Conservation (phyloP, 2,113 vertebrate species). For the Oryzias celebensis region DNA sequence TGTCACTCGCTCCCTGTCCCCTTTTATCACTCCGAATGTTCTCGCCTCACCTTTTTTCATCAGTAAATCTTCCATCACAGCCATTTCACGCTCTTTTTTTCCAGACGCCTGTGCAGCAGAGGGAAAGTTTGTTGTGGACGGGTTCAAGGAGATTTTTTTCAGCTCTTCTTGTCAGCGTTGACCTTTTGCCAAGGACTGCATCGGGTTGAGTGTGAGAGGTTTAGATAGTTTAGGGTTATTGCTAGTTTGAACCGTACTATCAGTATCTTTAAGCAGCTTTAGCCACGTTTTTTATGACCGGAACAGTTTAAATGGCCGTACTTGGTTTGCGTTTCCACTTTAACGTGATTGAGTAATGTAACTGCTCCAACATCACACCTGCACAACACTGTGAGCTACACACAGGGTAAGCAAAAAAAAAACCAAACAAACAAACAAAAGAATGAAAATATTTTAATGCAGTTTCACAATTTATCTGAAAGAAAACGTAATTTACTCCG, state of each 20-base stretch:
- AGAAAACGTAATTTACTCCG: too few relatives aligned
- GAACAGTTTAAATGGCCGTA: too few relatives aligned
- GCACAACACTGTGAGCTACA: too few relatives aligned
- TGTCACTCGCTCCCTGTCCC: slow-evolving; percentile 80
- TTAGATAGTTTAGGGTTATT: neutral
- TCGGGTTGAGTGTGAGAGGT: slow-evolving; percentile 13
- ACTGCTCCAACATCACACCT: too few relatives aligned
- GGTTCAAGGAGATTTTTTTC: slow-evolving; percentile 20
- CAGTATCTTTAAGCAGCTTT: neutral
- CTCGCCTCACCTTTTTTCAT: slow-evolving; percentile 69
- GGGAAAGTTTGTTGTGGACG: slow-evolving; percentile 46
- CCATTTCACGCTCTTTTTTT: slow-evolving; percentile 49
- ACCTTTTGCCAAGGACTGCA: slow-evolving; percentile 14
- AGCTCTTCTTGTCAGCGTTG: slow-evolving; percentile 13
- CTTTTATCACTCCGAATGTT: slow-evolving; percentile 79
- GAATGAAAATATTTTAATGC: too few relatives aligned
- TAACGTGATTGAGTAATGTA: too few relatives aligned
- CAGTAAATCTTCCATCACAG: slow-evolving; percentile 71
- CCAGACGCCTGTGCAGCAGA: slow-evolving; percentile 1
- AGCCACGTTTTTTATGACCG: too few relatives aligned
- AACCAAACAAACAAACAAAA: too few relatives aligned
- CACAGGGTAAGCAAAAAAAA: too few relatives aligned
- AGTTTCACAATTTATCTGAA: too few relatives aligned
- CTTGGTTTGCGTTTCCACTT: too few relatives aligned
- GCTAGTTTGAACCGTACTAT: neutral